These are phyloP conservation scores for Goniozus legneri DNA, from an alignment of 1,140 invertebrate genomes.

Conservation along the genomic window DNA sequence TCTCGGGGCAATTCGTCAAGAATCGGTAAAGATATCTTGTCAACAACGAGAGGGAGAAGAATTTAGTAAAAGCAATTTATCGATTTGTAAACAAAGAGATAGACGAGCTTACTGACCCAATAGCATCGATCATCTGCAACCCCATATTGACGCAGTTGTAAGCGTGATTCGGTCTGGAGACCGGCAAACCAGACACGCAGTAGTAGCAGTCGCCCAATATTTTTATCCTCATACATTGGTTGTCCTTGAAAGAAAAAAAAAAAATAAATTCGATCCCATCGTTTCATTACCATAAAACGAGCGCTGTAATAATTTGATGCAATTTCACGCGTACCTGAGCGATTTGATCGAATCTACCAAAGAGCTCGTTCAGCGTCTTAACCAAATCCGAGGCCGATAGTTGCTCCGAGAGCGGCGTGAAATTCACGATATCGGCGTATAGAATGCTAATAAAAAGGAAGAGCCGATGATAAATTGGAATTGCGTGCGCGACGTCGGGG, in stretches of 20 bases:
- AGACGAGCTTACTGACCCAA: too few species aligned
- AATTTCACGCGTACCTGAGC: constrained; percentile 85
- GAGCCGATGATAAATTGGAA: too few species aligned
- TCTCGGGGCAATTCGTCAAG: too few species aligned
- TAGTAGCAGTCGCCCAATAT: constrained; percentile 96
- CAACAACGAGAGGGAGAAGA: too few species aligned
- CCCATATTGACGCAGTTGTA: constrained; percentile 97
- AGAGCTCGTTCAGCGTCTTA: constrained; percentile 92
- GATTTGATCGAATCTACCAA: constrained; percentile 95
- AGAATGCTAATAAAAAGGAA: too few species aligned
- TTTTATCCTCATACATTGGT: constrained; percentile 93
- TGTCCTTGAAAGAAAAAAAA: constrained; percentile 70
- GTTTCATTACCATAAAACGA: too few species aligned
- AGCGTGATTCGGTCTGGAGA: constrained; percentile 88
- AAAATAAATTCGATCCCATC: too few species aligned
- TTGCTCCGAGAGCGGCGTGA: constrained; percentile 89
- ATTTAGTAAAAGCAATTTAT: too few species aligned
- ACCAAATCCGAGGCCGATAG: constrained; percentile 93
- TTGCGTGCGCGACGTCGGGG: too few species aligned
- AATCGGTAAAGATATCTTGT: too few species aligned
- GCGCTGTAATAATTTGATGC: too few species aligned
- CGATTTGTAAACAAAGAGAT: too few species aligned
- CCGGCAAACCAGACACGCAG: constrained; percentile 89
- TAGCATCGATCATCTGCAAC: constrained; percentile 93
- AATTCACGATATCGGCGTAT: constrained; percentile 98